A percentile compares a stretch with the other conserved stretches of the same genome.
Evolutionary conservation across 2,113 vertebrate genomes (phyloP).

Genomic region (Silurus asotus): DNA sequence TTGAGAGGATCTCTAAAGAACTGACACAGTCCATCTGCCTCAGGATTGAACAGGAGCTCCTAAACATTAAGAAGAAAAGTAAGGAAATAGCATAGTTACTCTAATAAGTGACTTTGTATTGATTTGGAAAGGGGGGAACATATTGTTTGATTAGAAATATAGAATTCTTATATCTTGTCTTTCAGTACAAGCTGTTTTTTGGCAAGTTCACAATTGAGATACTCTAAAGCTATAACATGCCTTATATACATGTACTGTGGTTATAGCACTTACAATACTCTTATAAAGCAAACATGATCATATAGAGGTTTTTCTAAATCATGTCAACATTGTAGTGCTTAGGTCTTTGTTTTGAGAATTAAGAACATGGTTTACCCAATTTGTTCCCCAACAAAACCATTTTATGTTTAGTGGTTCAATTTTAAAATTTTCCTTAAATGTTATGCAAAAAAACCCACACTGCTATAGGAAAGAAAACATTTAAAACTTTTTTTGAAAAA

Average conservation of each 20-base stretch:
- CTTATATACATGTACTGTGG: constrained; percentile 34
- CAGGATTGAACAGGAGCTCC: constrained; percentile 93
- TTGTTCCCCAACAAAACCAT: neutral
- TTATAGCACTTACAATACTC: constrained; percentile 20
- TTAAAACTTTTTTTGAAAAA: neutral
- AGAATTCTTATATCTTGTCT: constrained; percentile 15
- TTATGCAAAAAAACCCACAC: neutral
- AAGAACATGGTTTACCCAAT: neutral
- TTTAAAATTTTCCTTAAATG: neutral
- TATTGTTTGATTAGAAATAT: neutral
- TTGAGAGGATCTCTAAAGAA: constrained; percentile 96
- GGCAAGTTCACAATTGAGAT: constrained; percentile 20
- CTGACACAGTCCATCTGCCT: constrained; percentile 96
- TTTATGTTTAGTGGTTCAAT: neutral
- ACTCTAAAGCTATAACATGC: constrained; percentile 26
- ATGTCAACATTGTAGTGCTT: constrained; percentile 23
- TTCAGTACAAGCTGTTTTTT: constrained; percentile 12
- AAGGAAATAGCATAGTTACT: constrained; percentile 69
- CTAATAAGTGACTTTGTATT: neutral
- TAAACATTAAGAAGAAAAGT: constrained; percentile 92
- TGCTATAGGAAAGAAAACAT: neutral
- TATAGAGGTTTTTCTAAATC: constrained; percentile 35
- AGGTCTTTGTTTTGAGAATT: constrained; percentile 9
- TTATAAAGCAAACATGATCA: constrained; percentile 40
- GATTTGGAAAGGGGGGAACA: neutral